Evolutionary conservation across 2,888 invertebrate genomes (phyloP).

Genomic region (Platypus cylindrus): DNA sequence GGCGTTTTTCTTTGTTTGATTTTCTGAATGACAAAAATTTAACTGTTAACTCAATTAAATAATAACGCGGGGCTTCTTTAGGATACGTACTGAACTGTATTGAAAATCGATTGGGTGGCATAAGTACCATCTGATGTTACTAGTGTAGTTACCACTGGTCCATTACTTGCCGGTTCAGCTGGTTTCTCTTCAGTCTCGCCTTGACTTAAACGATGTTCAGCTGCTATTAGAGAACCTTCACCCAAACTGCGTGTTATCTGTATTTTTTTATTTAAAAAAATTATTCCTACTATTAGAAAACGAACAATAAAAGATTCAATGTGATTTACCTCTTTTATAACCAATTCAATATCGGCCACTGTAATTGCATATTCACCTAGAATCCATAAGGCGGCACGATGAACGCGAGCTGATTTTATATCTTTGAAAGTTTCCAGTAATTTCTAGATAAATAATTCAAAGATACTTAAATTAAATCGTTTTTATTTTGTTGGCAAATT

Average conservation of each 20-base stretch:
- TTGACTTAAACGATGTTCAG: conserved; percentile 57
- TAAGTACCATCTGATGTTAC: conserved; percentile 99
- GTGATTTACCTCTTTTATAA: conserved; percentile 54
- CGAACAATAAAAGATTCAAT: not conserved
- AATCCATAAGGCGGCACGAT: conserved; percentile 93
- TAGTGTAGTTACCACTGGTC: conserved; percentile 38
- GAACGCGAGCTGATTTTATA: conserved; percentile 84
- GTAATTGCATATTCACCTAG: conserved; percentile 88
- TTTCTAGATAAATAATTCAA: conserved; percentile 32
- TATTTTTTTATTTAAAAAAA: not conserved
- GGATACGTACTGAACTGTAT: conserved; percentile 54
- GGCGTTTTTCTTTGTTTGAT: conserved; percentile 55
- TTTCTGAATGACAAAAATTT: conserved; percentile 34
- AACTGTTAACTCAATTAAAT: no score
- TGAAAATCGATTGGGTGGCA: conserved; percentile 95
- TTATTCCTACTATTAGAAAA: not conserved
- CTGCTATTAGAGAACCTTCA: conserved; percentile 51
- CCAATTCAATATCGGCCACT: conserved; percentile 61
- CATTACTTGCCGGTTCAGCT: conserved; percentile 18
- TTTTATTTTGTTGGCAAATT: not conserved
- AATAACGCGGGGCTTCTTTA: no score
- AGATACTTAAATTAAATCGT: not conserved
- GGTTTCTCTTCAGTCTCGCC: conserved; percentile 50
- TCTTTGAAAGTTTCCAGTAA: conserved; percentile 71
- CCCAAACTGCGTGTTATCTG: conserved; percentile 45